Evolutionary conservation across 2,888 invertebrate genomes (phyloP).

Genomic region (Protophormia terraenovae): DNA sequence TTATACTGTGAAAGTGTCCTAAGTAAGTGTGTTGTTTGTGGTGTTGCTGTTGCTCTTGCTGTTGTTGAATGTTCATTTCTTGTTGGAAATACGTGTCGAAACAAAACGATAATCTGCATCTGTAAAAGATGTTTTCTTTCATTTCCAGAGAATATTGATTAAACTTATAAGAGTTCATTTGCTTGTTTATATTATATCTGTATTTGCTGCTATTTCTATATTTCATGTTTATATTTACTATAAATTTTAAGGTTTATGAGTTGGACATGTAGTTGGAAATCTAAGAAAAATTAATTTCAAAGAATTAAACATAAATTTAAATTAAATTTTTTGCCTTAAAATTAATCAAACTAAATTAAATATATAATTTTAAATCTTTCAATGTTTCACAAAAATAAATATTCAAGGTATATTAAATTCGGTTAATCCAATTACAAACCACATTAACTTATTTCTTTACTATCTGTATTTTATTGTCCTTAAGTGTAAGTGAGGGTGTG

Average conservation of each 20-base stretch:
- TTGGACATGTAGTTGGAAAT: too few species aligned
- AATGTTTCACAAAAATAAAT: too few species aligned
- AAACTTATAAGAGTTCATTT: conserved; percentile 14
- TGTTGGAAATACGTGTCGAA: background rate
- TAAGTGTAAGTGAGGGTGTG: background rate
- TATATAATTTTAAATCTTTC: background rate
- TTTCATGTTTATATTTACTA: too few species aligned
- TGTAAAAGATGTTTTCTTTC: conserved; percentile 29
- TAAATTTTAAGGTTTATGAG: too few species aligned
- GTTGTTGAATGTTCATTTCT: background rate
- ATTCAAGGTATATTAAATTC: background rate
- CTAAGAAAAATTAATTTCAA: too few species aligned
- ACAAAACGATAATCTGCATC: conserved; percentile 17
- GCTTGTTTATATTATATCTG: background rate
- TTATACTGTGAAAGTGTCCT: background rate
- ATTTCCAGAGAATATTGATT: conserved; percentile 30
- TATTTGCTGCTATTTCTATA: too few species aligned
- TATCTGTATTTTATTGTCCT: background rate
- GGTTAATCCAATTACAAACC: background rate
- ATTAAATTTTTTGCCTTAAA: too few species aligned
- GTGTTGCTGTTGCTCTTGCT: background rate
- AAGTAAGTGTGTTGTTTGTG: background rate
- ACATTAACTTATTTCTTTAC: background rate
- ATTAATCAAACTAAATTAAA: too few species aligned
- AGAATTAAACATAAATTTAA: too few species aligned